Evolutionary conservation across 2,888 invertebrate species (phyloP).

Genomic region (Falcaria lacertinaria): DNA sequence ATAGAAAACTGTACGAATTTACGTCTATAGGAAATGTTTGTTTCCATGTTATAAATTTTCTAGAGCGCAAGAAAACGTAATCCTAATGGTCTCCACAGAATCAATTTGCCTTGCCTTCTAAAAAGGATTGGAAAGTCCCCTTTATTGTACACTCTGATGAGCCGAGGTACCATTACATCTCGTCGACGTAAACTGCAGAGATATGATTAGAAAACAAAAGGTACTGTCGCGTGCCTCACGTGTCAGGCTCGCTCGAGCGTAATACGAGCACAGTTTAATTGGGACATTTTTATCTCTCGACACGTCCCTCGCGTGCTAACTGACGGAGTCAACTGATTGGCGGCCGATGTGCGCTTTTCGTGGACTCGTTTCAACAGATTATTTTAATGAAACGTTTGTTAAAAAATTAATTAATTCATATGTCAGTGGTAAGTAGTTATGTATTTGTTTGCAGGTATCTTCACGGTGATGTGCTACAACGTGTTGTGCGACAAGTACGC

Average conservation of each 20-base stretch:
- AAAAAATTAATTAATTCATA: slow-evolving; percentile 15
- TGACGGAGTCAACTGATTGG: slow-evolving; percentile 46
- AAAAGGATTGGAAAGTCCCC: slow-evolving; percentile 29
- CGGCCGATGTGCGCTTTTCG: slow-evolving; percentile 37
- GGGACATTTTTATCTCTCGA: slow-evolving; percentile 54
- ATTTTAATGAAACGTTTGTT: slow-evolving; percentile 35
- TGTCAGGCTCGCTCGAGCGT: slow-evolving; percentile 54
- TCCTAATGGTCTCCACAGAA: slow-evolving; percentile 44
- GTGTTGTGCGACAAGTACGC: slow-evolving; percentile 99
- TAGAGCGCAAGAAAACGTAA: slow-evolving; percentile 30
- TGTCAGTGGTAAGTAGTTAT: slow-evolving; percentile 4
- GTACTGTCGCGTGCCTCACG: slow-evolving; percentile 51
- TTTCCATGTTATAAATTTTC: slow-evolving; percentile 28
- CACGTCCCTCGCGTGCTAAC: slow-evolving; percentile 34
- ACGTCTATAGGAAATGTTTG: slow-evolving; percentile 28
- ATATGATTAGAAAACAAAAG: slow-evolving; percentile 43
- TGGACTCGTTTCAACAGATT: slow-evolving; percentile 34
- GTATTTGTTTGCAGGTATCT: slow-evolving; percentile 84
- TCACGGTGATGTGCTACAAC: slow-evolving; percentile 99
- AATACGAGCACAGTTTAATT: slow-evolving; percentile 56
- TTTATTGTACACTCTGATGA: too few species aligned
- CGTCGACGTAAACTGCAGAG: slow-evolving; percentile 14
- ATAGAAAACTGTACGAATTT: slow-evolving; percentile 31
- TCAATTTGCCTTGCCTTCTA: slow-evolving; percentile 30
- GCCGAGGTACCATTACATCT: slow-evolving; percentile 19